Percentiles rank a stretch among this genome's conserved stretches.
These are phyloP conservation scores for Palythoa heliodiscus DNA, from an alignment of 92 coral and sea anemone species.

Conservation along the genomic window DNA sequence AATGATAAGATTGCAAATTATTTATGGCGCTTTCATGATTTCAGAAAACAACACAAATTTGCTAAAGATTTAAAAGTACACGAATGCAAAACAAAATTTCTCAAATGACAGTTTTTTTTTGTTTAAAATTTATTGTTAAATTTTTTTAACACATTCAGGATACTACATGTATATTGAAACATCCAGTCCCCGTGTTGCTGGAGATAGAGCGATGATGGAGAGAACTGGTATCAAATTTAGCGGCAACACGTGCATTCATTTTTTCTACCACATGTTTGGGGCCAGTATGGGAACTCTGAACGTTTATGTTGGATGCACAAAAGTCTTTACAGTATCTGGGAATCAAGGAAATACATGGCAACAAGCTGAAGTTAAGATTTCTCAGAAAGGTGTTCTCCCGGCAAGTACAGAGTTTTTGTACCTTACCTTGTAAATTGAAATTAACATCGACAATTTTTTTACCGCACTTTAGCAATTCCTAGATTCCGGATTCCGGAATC, in stretches of 20 bases:
- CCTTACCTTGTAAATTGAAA: neutral
- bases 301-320: constrained; percentile 2
- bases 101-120: too few species aligned
- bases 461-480: neutral
- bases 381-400: neutral
- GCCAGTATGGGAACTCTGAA: constrained; percentile 1
- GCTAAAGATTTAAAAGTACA: too few species aligned
- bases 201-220: constrained; percentile 16
- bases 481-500: too few species aligned
- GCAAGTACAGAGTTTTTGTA: neutral
- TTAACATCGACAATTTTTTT: neutral
- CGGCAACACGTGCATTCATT: neutral
- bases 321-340: constrained; percentile 2
- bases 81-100: too few species aligned
- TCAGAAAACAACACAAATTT: too few species aligned
- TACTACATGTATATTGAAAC: constrained; percentile 12
- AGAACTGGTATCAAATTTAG: neutral
- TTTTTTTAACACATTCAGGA: neutral
- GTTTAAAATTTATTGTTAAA: too few species aligned
- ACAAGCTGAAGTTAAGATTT: neutral
- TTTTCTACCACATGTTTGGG: constrained; percentile 35
- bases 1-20: too few species aligned
- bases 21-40: too few species aligned
- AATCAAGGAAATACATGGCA: constrained; percentile 13
- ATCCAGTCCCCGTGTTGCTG: neutral